phyloP scores from a whole-genome alignment of 2,888 invertebrate species.

The Cephus runcator region DNA sequence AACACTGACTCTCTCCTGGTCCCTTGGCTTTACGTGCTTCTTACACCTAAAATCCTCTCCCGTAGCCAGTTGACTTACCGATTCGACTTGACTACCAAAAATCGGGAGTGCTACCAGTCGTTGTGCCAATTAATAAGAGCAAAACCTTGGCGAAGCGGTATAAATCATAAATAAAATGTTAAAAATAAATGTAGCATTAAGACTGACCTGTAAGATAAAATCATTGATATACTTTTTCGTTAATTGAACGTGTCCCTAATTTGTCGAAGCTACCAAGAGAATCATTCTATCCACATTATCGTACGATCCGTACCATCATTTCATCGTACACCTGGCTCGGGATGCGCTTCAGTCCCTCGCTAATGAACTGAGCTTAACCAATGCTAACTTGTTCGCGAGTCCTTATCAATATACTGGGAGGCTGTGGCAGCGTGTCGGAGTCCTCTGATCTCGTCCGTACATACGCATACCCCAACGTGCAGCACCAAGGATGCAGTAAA shows the following conservation, averaged over 20 bases:
- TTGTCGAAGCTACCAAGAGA: not conserved
- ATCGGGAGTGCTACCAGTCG: not conserved
- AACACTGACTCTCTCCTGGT: slow-evolving; percentile 13
- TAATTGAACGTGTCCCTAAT: not conserved
- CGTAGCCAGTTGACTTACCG: not conserved
- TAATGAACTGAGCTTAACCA: slow-evolving; percentile 58
- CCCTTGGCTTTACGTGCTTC: slow-evolving; percentile 5
- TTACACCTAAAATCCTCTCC: not conserved
- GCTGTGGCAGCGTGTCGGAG: slow-evolving; percentile 4
- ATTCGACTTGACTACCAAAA: not conserved
- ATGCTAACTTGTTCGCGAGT: slow-evolving; percentile 49
- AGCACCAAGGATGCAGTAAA: not conserved
- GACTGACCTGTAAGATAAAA: slow-evolving; percentile 4
- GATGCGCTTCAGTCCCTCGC: slow-evolving; percentile 28
- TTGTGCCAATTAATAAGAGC: slow-evolving; percentile 4
- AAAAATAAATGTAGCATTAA: slow-evolving; percentile 26
- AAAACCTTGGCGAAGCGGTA: not conserved
- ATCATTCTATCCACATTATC: slow-evolving; percentile 33
- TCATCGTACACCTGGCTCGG: slow-evolving; percentile 52
- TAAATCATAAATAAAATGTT: slow-evolving; percentile 11
- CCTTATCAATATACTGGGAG: slow-evolving; percentile 49
- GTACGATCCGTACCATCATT: slow-evolving; percentile 42
- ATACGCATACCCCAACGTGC: not conserved
- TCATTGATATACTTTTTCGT: not conserved
- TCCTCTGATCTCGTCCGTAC: not conserved